Evolutionary conservation across 2,797 vertebrate genomes (phyloP), one percentile per base, ranked within the genome.

Genomic region (Buphagus erythrorhynchus): DNA sequence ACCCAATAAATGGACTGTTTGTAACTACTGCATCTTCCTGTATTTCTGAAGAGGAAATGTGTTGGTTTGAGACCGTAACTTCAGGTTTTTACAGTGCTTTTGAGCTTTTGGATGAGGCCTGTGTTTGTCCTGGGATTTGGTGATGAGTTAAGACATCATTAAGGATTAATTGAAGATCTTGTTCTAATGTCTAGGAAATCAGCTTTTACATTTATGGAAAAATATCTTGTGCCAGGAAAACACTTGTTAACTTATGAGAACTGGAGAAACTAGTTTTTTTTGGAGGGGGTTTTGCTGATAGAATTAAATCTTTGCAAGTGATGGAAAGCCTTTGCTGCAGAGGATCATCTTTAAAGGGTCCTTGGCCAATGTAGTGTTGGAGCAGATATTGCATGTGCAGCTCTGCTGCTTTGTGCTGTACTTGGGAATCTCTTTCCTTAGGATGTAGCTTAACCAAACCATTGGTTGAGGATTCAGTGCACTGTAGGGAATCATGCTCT

Each of bases 1-100:
- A 97, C 96, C 69, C 95, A 98, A 98, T 99, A 99, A 99, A 99
- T 97, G 94, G 94, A 97, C 95, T 98, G 97, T 99, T 99, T 99
- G 95, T 99, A 99, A 98, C 96, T 98, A 97, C 59, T 93, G 95
- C 78, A 65, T 94, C 92, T 87, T 86, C 66, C 96, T 67, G 86
- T 94, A 19, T 96, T 97, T 96, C 75, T 91, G 1, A 86, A 78
- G 75, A 1, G 8, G 15, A 83, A 55, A 25, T 40, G 21, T 54
- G 13, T 66, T 29, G 5, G 4, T 61, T 61, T 65, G 63, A 82
- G 75, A 48, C 6, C 1, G 0, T 26, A 43, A 29, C 10, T 49
- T 58, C 5, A 33, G 28, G 15, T 59, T 26, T 58, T 74, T 51
- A 12, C 36, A 26, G 20, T 71, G 86, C 21, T 93, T 65, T 67